Conservation (phyloP, 2,797 vertebrate genomes). For the Oreortyx pictus region DNA sequence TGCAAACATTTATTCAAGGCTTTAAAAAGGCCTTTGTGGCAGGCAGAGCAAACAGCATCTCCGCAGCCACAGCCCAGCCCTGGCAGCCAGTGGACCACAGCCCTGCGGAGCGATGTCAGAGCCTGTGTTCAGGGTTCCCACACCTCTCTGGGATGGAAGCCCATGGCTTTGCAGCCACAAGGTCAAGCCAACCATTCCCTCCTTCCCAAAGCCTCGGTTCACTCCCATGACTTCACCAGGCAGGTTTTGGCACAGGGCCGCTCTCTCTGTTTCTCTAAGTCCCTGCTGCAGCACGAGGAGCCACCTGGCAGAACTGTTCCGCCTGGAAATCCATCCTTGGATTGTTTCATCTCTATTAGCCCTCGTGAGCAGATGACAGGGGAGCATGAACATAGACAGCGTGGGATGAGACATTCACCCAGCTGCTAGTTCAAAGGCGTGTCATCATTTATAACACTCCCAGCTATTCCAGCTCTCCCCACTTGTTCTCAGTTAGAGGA, state of each 20-base stretch:
- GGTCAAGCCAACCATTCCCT: neutral
- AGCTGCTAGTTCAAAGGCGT: constrained; percentile 65
- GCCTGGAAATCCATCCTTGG: constrained; percentile 12
- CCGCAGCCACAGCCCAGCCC: neutral
- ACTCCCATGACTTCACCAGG: neutral
- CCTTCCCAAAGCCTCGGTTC: neutral
- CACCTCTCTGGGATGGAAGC: neutral
- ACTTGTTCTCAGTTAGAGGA: constrained; percentile 2
- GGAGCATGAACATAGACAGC: constrained; percentile 42
- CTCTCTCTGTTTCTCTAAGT: neutral
- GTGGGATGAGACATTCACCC: constrained; percentile 67
- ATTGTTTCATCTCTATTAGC: constrained; percentile 63
- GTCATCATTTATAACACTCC: constrained; percentile 60
- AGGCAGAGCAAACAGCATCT: neutral
- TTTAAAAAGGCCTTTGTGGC: neutral
- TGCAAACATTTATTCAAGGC: neutral
- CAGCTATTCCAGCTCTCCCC: constrained; percentile 39
- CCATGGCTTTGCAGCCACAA: neutral
- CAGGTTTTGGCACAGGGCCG: neutral
- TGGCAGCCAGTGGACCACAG: neutral
- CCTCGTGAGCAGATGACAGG: constrained; percentile 44
- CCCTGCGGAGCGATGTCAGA: neutral
- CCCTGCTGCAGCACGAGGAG: neutral
- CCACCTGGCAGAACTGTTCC: constrained; percentile 12
- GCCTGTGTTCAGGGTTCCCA: neutral